phyloP scores from a whole-genome alignment of 1,140 invertebrate genomes.

The Euglossa dilemma region DNA sequence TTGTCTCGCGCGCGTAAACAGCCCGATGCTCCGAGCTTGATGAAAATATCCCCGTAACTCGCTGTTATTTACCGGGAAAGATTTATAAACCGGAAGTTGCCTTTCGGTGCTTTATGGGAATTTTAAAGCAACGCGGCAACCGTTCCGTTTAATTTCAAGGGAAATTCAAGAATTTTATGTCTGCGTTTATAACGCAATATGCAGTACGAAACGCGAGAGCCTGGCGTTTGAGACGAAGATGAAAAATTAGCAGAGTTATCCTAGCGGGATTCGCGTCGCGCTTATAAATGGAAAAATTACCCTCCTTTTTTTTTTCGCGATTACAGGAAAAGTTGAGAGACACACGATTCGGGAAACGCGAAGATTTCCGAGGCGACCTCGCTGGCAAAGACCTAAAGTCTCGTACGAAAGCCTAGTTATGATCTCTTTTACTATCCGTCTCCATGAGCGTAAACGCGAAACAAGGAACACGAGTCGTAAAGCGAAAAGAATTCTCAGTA shows the following conservation, averaged over 20 bases:
- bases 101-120: conserved; percentile 1
- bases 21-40: background rate
- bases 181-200: background rate
- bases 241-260: too few relatives aligned
- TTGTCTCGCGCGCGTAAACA: background rate
- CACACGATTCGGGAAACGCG: background rate
- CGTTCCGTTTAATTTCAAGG: background rate
- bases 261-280: background rate
- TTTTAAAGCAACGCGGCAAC: background rate
- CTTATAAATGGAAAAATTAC: background rate
- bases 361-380: background rate
- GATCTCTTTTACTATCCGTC: conserved; percentile 42
- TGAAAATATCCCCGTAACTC: background rate
- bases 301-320: background rate
- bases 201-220: background rate
- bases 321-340: background rate
- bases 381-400: too few relatives aligned
- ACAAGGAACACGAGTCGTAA: conserved; percentile 34
- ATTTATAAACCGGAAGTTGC: conserved; percentile 17
- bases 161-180: conserved; percentile 21
- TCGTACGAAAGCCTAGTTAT: conserved; percentile 43
- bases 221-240: background rate
- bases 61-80: background rate
- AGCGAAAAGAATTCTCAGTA: conserved; percentile 43
- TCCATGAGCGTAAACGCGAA: background rate